phyloP scores from a whole-genome alignment of 2,113 vertebrate genomes.

The Oryzias melastigma region DNA sequence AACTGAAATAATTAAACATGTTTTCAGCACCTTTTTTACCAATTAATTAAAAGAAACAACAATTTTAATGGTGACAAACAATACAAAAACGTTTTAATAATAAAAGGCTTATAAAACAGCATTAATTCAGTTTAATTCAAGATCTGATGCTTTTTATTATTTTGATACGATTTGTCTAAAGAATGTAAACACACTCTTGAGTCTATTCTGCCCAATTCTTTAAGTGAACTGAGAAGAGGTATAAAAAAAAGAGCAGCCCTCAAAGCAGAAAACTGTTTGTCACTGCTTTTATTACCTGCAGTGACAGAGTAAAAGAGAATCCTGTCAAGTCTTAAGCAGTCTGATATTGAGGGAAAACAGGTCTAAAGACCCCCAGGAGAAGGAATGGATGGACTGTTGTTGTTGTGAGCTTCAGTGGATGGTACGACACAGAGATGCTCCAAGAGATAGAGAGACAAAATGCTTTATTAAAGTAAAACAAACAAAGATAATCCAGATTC shows the following conservation, averaged over 20 bases:
- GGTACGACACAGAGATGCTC: conserved; percentile 18
- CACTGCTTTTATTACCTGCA: conserved; percentile 30
- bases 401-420: conserved; percentile 32
- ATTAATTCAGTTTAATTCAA: too few species aligned
- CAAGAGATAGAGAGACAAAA: background rate
- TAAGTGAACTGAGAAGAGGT: background rate
- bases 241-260: conserved; percentile 5
- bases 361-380: conserved; percentile 33
- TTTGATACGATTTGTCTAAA: background rate
- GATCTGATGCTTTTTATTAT: background rate
- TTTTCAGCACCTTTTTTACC: too few species aligned
- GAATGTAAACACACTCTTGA: background rate
- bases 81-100: too few species aligned
- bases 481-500: conserved; percentile 15
- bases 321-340: conserved; percentile 45
- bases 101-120: too few species aligned
- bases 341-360: conserved; percentile 41
- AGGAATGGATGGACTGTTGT: conserved; percentile 12
- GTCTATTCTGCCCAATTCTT: background rate
- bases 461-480: conserved; percentile 1
- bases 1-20: too few species aligned
- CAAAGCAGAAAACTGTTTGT: conserved; percentile 17
- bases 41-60: too few species aligned
- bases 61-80: too few species aligned
- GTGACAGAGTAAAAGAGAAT: conserved; percentile 47